A percentile compares a stretch with the other conserved stretches of the same genome.
Conservation (phyloP, 2,888 invertebrate genomes). For the Agrypnus murinus region DNA sequence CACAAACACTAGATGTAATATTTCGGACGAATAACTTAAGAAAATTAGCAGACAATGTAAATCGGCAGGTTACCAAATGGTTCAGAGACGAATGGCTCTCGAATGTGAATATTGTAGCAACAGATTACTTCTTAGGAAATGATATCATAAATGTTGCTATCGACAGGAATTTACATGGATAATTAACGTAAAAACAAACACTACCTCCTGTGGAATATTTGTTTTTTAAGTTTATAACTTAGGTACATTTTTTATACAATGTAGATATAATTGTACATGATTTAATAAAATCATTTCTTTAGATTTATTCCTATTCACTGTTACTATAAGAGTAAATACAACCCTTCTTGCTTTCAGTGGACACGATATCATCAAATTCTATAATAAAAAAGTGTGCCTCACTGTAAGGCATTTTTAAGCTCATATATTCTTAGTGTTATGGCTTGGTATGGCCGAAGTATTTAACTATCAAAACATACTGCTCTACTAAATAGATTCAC, state of each 20-base stretch:
- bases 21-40: constrained; percentile 77
- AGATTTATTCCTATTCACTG: too few species aligned
- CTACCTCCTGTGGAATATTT: constrained; percentile 15
- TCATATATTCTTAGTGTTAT: too few species aligned
- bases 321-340: too few species aligned
- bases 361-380: too few species aligned
- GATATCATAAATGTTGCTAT: constrained; percentile 82
- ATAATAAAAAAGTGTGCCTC: too few species aligned
- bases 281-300: too few species aligned
- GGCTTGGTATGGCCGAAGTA: too few species aligned
- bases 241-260: constrained; percentile 31
- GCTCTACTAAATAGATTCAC: too few species aligned
- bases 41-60: constrained; percentile 79
- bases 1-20: constrained; percentile 78
- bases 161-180: constrained; percentile 63
- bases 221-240: constrained; percentile 18
- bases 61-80: constrained; percentile 81
- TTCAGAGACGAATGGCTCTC: constrained; percentile 79
- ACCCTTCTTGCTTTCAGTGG: too few species aligned
- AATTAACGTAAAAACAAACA: constrained; percentile 30
- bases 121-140: constrained; percentile 83
- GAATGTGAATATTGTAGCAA: constrained; percentile 81
- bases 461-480: too few species aligned
- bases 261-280: constrained; percentile 25
- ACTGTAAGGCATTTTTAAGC: too few species aligned